Base-by-base conservation (phyloP, 2,113 vertebrate genomes). In the Butorides virescens region DNA sequence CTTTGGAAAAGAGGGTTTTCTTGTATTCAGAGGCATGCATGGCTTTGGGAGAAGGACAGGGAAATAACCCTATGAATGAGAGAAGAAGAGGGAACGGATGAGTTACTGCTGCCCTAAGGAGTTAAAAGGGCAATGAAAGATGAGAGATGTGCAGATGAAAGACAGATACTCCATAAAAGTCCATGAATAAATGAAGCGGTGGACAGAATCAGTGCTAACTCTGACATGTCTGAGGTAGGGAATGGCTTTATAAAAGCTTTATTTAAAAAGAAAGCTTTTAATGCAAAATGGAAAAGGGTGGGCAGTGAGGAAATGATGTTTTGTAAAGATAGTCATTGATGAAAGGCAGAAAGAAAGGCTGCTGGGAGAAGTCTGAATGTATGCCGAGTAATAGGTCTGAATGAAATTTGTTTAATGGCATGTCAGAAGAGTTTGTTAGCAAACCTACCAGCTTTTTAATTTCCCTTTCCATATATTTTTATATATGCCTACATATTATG, bases 121-220 rank as follows among this genome's bases (percentile, higher is more conserved):
- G 91, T 92, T 94, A 94, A 86, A 97, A 77, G 88, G 92, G 72
- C 86, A 86, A 21, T 92, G 92, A 71, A 77, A 96, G 92, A 96
- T 95, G 85, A 95, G 74, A 92, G 71, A 85, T 85, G 65, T 78
- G 61, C 74, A 71, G 85, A 90, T 92, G 78, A 96, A 92, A 95
- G 93, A 72, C 72, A 94, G 76, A 29, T 49, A 56, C 52, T 75
- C 70, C 49, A 25, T 82, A 93, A 86, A 94, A 73, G 70, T 75
- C 89, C 61, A 56, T 95, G 86, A 93, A 93, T 96, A 96, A 93
- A 92, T 92, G 91, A 97, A 92, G 74, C 22, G 3, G 20, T 82
- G 91, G 77, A 93, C 86, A 44, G 70, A 92, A 95, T 93, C 62
- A 1, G 46, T 73, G 66, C 80, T 78, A 89, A 66, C 62, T 93